Evolutionary conservation across 2,888 invertebrate genomes (phyloP).

Genomic region (Erebia aethiops): DNA sequence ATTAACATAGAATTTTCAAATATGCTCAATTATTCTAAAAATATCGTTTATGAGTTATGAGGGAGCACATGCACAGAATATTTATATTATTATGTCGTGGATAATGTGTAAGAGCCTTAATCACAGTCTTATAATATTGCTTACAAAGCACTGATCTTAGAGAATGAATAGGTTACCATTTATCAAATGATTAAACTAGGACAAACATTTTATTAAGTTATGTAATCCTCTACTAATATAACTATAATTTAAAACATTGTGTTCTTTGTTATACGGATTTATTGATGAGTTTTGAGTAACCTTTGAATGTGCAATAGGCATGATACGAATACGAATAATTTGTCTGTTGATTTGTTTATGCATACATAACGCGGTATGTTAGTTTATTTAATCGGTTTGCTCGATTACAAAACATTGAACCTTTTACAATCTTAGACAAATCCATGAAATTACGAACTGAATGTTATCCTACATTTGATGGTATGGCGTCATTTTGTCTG

Average conservation of each 20-base stretch:
- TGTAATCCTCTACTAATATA: no score
- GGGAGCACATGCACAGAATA: constrained; percentile 2
- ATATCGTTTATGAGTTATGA: constrained; percentile 1
- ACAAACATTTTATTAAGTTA: neutral
- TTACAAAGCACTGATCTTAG: constrained; percentile 1
- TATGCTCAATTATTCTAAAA: neutral
- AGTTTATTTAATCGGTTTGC: no score
- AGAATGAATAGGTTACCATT: neutral
- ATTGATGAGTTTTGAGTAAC: no score
- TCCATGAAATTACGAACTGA: no score
- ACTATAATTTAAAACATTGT: neutral
- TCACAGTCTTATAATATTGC: neutral
- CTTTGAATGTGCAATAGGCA: no score
- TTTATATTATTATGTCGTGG: neutral
- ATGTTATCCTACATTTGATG: no score
- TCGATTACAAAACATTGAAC: no score
- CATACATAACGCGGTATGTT: no score
- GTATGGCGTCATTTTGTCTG: neutral
- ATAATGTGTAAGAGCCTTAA: neutral
- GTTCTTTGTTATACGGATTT: neutral
- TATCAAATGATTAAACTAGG: neutral
- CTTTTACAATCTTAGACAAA: no score
- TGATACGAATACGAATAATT: no score
- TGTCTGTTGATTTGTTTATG: no score
- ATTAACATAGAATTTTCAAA: constrained; percentile 1